Evolutionary conservation across 2,888 invertebrate species (phyloP).

Genomic region (Hoplodrina blanda): DNA sequence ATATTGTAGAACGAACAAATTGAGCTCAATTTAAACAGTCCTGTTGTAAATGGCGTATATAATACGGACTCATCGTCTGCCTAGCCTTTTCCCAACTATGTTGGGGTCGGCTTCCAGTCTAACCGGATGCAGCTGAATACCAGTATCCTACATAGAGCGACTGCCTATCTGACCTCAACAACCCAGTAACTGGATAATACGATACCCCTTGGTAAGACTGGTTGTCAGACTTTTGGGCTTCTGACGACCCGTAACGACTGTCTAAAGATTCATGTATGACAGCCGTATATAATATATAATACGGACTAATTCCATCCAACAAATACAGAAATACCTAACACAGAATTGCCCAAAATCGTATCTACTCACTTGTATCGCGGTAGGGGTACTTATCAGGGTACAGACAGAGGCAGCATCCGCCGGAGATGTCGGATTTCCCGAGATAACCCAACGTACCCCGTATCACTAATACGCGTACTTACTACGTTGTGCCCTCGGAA

Average conservation of each 20-base stretch:
- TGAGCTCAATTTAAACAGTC: neutral
- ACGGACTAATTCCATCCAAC: constrained; percentile 29
- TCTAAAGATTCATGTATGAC: too few species aligned
- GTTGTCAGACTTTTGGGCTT: too few species aligned
- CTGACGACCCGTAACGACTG: too few species aligned
- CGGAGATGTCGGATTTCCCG: constrained; percentile 74
- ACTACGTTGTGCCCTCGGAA: constrained; percentile 41
- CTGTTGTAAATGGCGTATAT: constrained; percentile 2
- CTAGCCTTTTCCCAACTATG: too few species aligned
- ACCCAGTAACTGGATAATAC: too few species aligned
- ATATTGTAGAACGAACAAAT: neutral
- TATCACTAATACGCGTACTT: constrained; percentile 60
- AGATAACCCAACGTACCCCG: constrained; percentile 68
- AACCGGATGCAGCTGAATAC: too few species aligned
- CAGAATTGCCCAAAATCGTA: constrained; percentile 41
- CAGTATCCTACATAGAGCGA: too few species aligned
- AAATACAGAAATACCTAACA: constrained; percentile 35
- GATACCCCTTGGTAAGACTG: too few species aligned
- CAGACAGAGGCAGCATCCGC: constrained; percentile 69
- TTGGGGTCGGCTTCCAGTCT: too few species aligned
- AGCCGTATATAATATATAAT: neutral
- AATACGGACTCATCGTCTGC: constrained; percentile 12
- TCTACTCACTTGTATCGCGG: constrained; percentile 56
- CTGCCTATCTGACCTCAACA: too few species aligned
- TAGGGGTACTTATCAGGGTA: constrained; percentile 65